phyloP scores from a whole-genome alignment of 2,888 invertebrate species.

The Amiota communis region DNA sequence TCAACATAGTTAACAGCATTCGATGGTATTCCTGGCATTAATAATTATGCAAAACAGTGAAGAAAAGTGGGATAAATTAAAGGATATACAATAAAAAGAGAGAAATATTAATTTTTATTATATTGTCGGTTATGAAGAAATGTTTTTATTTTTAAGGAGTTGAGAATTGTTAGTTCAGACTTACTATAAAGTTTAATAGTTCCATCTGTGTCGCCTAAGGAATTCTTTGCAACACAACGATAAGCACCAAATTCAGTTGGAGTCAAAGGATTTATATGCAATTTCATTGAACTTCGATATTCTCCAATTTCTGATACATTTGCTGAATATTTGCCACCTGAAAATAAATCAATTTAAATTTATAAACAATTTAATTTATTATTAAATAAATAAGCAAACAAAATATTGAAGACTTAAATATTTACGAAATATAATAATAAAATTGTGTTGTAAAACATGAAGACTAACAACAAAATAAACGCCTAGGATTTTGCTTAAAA shows the following conservation, averaged over 20 bases:
- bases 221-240: slow-evolving; percentile 88
- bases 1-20: slow-evolving; percentile 73
- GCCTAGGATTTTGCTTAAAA: too few species aligned
- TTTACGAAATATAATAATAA: slow-evolving; percentile 37
- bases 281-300: slow-evolving; percentile 84
- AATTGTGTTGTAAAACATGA: background rate
- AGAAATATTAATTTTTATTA: slow-evolving; percentile 8
- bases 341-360: slow-evolving; percentile 43
- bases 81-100: background rate
- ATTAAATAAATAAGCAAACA: background rate
- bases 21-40: slow-evolving; percentile 70
- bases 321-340: slow-evolving; percentile 82
- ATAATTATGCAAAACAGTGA: slow-evolving; percentile 38
- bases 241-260: slow-evolving; percentile 84
- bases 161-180: slow-evolving; percentile 69
- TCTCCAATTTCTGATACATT: slow-evolving; percentile 81
- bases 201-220: slow-evolving; percentile 87
- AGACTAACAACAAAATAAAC: too few species aligned
- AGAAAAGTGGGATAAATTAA: slow-evolving; percentile 18
- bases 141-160: background rate
- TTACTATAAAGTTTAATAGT: slow-evolving; percentile 88
- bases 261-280: slow-evolving; percentile 81
- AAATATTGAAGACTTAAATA: slow-evolving; percentile 44
- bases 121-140: slow-evolving; percentile 3
- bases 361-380: slow-evolving; percentile 53